phyloP scores from a whole-genome alignment of 2,113 vertebrate genomes.

The Malurus alboscapulatus region DNA sequence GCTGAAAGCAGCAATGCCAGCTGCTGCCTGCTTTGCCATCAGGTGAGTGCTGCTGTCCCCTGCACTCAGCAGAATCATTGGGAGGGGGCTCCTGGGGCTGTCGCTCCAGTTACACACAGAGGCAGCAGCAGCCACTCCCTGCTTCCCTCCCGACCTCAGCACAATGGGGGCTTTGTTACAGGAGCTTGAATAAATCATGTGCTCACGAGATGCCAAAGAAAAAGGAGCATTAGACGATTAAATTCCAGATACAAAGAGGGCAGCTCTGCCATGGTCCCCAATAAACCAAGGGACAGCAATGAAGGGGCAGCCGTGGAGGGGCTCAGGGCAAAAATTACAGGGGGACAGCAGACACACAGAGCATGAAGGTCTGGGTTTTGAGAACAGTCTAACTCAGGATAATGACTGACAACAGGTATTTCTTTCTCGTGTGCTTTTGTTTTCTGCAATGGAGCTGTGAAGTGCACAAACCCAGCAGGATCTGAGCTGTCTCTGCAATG shows the following conservation, averaged over 20 bases:
- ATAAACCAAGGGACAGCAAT: rapidly evolving
- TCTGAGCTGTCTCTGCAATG: neutral
- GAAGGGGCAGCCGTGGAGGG: rapidly evolving
- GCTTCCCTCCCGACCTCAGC: neutral
- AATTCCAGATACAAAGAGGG: neutral
- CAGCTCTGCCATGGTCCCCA: neutral
- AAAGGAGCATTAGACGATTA: neutral
- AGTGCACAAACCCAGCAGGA: neutral
- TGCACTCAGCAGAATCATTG: neutral
- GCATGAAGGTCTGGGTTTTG: neutral
- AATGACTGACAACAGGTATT: neutral
- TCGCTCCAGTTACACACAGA: neutral
- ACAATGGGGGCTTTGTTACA: constrained; percentile 16
- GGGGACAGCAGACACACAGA: neutral
- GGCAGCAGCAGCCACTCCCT: neutral
- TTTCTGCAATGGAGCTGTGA: neutral
- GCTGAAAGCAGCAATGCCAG: neutral
- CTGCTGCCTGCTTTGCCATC: neutral
- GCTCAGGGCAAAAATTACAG: neutral
- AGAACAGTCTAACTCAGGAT: neutral
- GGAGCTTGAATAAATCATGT: constrained; percentile 37
- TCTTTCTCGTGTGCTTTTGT: rapidly evolving
- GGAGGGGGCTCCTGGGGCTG: neutral
- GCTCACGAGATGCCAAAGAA: neutral
- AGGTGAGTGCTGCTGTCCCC: neutral